Conservation (phyloP, 2,888 invertebrate genomes). For the Dinocampus coccinellae region DNA sequence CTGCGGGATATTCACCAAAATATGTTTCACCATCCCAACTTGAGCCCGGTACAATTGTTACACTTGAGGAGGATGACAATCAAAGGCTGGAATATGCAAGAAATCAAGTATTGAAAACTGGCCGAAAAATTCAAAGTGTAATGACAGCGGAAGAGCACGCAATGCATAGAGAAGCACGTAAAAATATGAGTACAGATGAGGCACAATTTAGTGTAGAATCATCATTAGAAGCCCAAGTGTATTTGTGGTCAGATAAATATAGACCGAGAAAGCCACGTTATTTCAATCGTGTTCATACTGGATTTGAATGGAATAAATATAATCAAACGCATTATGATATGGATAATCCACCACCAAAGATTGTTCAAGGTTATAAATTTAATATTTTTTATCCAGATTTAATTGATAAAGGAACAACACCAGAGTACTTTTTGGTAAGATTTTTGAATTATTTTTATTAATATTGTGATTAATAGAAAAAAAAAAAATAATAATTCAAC, state of each 20-base stretch:
- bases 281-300: conserved; percentile 96
- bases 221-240: conserved; percentile 86
- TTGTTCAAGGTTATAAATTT: conserved; percentile 99
- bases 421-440: conserved; percentile 89
- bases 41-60: conserved; percentile 82
- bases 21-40: conserved; percentile 76
- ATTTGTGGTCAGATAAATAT: conserved; percentile 98
- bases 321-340: conserved; percentile 99
- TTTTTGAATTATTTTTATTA: conserved; percentile 7
- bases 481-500: too few species aligned
- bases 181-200: conserved; percentile 89
- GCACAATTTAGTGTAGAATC: conserved; percentile 93
- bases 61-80: conserved; percentile 82
- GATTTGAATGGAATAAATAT: conserved; percentile 99
- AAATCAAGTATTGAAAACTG: conserved; percentile 75
- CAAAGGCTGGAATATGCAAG: conserved; percentile 82
- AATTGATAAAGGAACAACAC: conserved; percentile 92
- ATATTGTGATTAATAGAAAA: too few species aligned
- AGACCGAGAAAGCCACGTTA: conserved; percentile 97
- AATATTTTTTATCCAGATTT: conserved; percentile 99
- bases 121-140: conserved; percentile 73
- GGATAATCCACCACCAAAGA: conserved; percentile 99
- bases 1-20: conserved; percentile 89
- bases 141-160: conserved; percentile 73
- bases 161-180: conserved; percentile 84